Base-by-base conservation (phyloP, 2,797 vertebrate species). In the Echiichthys vipera region DNA sequence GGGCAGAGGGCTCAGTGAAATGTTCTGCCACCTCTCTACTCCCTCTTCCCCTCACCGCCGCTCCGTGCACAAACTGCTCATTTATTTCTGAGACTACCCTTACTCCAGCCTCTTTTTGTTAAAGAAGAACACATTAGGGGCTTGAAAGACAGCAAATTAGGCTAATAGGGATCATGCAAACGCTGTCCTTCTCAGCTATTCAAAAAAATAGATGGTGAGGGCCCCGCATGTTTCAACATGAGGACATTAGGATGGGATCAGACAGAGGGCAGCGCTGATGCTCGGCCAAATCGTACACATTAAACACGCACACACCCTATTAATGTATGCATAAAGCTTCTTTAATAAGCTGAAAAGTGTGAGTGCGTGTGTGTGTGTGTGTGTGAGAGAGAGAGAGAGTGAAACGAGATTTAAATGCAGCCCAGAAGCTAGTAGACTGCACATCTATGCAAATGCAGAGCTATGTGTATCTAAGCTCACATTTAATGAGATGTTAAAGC, bases 131-230 rank as follows among this genome's bases (percentile, higher is more conserved):
- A 71, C 57, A 80, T 80, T 81, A 79, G 29, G 29, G 59, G 42
- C 61, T 83, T 69, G 69, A 80, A 67, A 74, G 63, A 78, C 81
- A 83, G 65, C 49, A 84, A 79, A 87, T 92, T 76, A 86, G 71
- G 46, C 58, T 85, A 87, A 89, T 84, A 73, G 73, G 29, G 61
- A 58, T 80, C 51, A 77, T 68, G 67, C 47, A 75, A 81, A 82
- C 57, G 13, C 18, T 25, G 57, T 61, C 49, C 39, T 70, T 67
- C 37, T 78, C 9, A 2, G 53, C 66, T 68, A 47, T 75, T 73
- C 25, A 68, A 66, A 84, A 73, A 74, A 62, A 73, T 74, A 71
- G 66, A 74, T 75, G 7, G 42, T 36, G 56, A 84, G 67, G 73
- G 50, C 47, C 65, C 58, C 29, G 24, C 73, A 62, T 70, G 81